Percentiles rank a stretch among this genome's conserved stretches.
phyloP scores from a whole-genome alignment of 2,888 invertebrate genomes.

The Oscheius sp. region DNA sequence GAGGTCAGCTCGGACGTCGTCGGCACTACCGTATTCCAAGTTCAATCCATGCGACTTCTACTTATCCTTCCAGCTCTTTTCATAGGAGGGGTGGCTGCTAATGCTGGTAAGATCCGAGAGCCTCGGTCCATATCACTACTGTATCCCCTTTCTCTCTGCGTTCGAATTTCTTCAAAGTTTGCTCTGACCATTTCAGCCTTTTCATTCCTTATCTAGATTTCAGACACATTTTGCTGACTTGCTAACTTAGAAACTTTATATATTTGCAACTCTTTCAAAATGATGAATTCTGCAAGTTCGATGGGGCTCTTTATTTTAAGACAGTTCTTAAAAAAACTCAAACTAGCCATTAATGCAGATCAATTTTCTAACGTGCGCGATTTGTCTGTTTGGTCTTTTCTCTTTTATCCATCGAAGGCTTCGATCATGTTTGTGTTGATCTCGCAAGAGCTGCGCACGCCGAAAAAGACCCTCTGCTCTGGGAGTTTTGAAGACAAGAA shows the following conservation, averaged over 20 bases:
- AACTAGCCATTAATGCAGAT: background rate
- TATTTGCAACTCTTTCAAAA: too few relatives aligned
- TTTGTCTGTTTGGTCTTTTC: conserved; percentile 28
- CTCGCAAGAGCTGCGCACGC: conserved; percentile 37
- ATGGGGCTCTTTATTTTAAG: too few relatives aligned
- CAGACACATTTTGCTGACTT: background rate
- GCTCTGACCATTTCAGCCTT: background rate
- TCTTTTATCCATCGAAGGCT: conserved; percentile 34
- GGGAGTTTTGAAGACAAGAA: background rate
- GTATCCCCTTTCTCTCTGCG: background rate
- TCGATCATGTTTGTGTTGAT: conserved; percentile 34
- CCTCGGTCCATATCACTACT: background rate
- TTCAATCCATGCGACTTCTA: conserved; percentile 25
- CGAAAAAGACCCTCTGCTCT: conserved; percentile 23
- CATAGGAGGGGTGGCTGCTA: conserved; percentile 28
- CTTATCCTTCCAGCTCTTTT: conserved; percentile 30
- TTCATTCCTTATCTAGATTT: background rate
- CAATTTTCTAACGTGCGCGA: conserved; percentile 14
- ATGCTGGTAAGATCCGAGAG: conserved; percentile 31
- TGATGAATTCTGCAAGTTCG: too few relatives aligned
- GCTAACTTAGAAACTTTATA: too few relatives aligned
- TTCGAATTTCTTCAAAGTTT: background rate
- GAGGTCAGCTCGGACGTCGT: conserved; percentile 28
- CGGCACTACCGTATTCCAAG: conserved; percentile 35
- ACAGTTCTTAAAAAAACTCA: too few relatives aligned